phyloP scores from a whole-genome alignment of 2,113 vertebrate species.

The Burhinus oedicnemus region DNA sequence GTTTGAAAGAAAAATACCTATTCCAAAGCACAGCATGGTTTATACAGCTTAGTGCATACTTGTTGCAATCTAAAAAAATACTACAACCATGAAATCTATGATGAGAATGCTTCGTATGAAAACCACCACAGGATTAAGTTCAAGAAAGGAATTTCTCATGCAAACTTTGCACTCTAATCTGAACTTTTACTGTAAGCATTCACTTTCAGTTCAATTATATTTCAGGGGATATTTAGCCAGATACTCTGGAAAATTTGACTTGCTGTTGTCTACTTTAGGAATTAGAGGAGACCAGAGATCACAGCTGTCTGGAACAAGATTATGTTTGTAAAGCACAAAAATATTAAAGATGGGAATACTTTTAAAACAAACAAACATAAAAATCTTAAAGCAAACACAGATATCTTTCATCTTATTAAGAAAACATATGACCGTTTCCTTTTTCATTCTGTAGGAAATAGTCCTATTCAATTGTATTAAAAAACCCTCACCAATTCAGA shows the following conservation, averaged over 20 bases:
- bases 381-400: constrained; percentile 74
- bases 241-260: constrained; percentile 60
- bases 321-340: constrained; percentile 73
- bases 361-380: constrained; percentile 72
- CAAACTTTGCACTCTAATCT: constrained; percentile 61
- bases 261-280: constrained; percentile 59
- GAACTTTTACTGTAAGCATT: constrained; percentile 63
- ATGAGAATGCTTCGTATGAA: constrained; percentile 50
- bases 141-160: constrained; percentile 66
- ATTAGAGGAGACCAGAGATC: constrained; percentile 61
- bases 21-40: neutral
- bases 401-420: constrained; percentile 73
- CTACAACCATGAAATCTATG: constrained; percentile 40
- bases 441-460: constrained; percentile 35
- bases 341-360: constrained; percentile 75
- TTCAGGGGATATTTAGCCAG: constrained; percentile 55
- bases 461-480: constrained; percentile 31
- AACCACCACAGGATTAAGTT: constrained; percentile 61
- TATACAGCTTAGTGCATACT: constrained; percentile 13
- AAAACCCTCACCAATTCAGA: neutral
- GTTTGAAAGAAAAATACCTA: constrained; percentile 24
- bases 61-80: constrained; percentile 42
- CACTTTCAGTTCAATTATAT: constrained; percentile 53
- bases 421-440: constrained; percentile 69
- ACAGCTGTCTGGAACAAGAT: constrained; percentile 71